A percentile compares a stretch with the other conserved stretches of the same genome.
Conservation (phyloP, 2,113 vertebrate genomes). For the Engraulis encrasicolus region DNA sequence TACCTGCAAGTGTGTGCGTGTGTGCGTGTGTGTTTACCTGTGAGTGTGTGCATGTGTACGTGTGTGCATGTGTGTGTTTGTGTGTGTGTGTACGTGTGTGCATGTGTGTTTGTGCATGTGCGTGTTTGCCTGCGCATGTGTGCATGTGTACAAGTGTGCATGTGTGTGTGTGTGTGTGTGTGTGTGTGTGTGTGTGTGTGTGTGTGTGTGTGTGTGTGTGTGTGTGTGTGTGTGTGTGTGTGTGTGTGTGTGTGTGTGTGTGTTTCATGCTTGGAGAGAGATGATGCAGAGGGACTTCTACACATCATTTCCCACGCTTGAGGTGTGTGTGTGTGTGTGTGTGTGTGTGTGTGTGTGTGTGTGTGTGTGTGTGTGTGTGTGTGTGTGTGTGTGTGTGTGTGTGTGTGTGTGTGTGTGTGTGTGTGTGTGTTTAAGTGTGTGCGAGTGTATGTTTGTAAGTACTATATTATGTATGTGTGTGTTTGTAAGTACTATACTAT, state of each 20-base stretch:
- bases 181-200: too few relatives aligned
- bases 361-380: not conserved
- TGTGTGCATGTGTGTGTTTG: too few relatives aligned
- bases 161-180: not conserved
- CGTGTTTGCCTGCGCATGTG: too few relatives aligned
- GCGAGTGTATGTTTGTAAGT: not conserved
- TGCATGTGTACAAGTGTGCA: too few relatives aligned
- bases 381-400: not conserved
- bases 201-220: not conserved
- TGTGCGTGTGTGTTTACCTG: too few relatives aligned
- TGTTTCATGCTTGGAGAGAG: not conserved
- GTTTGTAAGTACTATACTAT: not conserved
- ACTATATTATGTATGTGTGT: not conserved
- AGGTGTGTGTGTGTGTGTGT: not conserved
- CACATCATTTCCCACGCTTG: not conserved
- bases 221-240: too few relatives aligned
- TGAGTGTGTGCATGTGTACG: not conserved
- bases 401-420: too few relatives aligned
- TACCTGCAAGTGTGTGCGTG: too few relatives aligned
- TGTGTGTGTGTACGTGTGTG: not conserved
- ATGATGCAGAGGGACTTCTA: not conserved
- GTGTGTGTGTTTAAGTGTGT: not conserved
- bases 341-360: not conserved
- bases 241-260: too few relatives aligned
- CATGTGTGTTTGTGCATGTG: too few relatives aligned